A percentile compares a stretch with the other conserved stretches of the same genome.
These are phyloP conservation scores for Aegithalos caudatus DNA, from an alignment of 2,113 vertebrate species.

Conservation along the genomic window DNA sequence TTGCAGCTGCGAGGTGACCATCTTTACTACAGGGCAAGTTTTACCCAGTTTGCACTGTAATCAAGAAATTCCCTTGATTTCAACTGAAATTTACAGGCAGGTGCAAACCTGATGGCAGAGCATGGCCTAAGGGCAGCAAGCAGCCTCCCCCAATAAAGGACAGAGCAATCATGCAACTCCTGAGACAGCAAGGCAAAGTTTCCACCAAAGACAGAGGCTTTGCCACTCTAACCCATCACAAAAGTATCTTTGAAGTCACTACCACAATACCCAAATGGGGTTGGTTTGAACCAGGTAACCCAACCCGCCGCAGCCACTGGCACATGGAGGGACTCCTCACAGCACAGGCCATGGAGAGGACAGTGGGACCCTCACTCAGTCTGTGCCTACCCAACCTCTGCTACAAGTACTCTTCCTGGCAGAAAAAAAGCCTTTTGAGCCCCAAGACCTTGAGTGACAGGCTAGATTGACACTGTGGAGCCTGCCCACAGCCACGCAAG, in stretches of 20 bases:
- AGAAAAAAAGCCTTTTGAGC: background rate
- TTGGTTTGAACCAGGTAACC: background rate
- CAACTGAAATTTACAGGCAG: background rate
- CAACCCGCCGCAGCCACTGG: background rate
- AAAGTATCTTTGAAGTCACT: background rate
- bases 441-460: background rate
- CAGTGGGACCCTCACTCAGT: background rate
- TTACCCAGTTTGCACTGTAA: background rate
- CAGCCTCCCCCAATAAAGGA: background rate
- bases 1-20: fast-evolving
- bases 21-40: background rate
- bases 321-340: background rate
- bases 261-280: background rate
- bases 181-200: background rate
- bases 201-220: background rate
- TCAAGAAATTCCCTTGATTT: background rate
- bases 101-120: background rate
- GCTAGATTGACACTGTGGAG: background rate
- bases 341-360: background rate
- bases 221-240: background rate
- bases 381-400: background rate
- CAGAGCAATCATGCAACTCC: background rate
- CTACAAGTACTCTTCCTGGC: background rate
- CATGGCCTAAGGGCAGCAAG: background rate
- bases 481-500: background rate